Percentiles rank a stretch among this genome's conserved stretches.
Conservation (phyloP, 2,113 vertebrate genomes). For the Dasyornis broadbenti region DNA sequence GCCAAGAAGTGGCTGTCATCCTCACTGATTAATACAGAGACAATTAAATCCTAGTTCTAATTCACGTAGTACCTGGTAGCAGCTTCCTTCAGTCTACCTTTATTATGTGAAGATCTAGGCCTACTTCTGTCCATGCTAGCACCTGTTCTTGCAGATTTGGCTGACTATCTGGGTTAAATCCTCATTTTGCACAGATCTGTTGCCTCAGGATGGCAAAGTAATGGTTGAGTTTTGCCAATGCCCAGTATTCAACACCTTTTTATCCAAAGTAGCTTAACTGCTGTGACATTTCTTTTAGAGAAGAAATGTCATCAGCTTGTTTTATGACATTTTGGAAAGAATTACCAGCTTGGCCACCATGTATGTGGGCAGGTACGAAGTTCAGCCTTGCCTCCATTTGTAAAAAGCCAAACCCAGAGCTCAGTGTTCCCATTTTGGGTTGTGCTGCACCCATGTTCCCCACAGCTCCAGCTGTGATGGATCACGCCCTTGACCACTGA, state of each 20-base stretch:
- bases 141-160: neutral
- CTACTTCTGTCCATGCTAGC: neutral
- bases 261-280: neutral
- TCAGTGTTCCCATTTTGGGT: neutral
- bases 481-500: neutral
- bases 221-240: rapidly evolving
- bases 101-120: neutral
- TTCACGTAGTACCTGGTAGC: neutral
- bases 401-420: neutral
- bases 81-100: neutral
- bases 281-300: neutral
- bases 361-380: neutral
- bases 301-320: neutral
- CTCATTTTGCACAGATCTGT: neutral
- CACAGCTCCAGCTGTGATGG: neutral
- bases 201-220: neutral
- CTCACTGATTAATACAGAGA: neutral
- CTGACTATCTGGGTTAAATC: neutral
- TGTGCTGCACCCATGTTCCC: neutral
- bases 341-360: neutral
- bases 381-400: neutral
- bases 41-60: neutral
- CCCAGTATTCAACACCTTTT: neutral
- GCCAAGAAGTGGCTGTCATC: neutral
- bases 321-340: neutral